Evolutionary conservation across 2,113 vertebrate species (phyloP), one percentile per base, ranked within the genome.

Genomic region (Halichoeres trimaculatus): DNA sequence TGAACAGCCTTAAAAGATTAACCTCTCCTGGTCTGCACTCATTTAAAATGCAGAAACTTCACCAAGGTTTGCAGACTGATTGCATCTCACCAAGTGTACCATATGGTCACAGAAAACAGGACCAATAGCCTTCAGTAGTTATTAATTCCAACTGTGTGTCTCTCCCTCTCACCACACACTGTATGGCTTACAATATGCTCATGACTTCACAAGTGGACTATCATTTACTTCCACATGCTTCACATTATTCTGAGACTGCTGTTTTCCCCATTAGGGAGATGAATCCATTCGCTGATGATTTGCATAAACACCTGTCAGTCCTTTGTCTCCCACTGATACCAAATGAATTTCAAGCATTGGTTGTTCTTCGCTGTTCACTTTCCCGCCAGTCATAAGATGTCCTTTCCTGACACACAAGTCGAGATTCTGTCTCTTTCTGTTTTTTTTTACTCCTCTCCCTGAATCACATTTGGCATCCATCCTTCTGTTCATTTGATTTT

Each of bases 301-400:
- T 91, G 85, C 92, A 92, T 92, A 90, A 93, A 93, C 92, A 93
- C 90, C 90, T 93, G 90, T 90, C 89, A 85, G 80, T 90, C 85
- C 88, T 90, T 92, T 90, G 91, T 90, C 88, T 88, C 90, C 89
- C 79, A 83, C 91, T 87, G 90, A 82, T 91, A 89, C 85, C 86
- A 86, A 90, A 90, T 91, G 88, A 90, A 87, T 91, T 86, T 90
- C 88, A 88, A 84, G 80, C 75, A 54, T 74, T 76, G 83, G 73
- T 75, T 85, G 80, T 79, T 84, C 83, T 80, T 74, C 43, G 72
- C 84, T 70, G 81, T 76, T 87, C 78, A 57, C 74, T 74, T 74
- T 59, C 60, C 73, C 50, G 48, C 70, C 76, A 81, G 68, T 82
- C 84, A 75, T 43, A 26, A 11, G 53, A 50, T 57, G 68, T 76